Percentiles rank a stretch among this genome's conserved stretches.
Conservation (phyloP, 2,113 vertebrate species). For the Theristicus caerulescens region DNA sequence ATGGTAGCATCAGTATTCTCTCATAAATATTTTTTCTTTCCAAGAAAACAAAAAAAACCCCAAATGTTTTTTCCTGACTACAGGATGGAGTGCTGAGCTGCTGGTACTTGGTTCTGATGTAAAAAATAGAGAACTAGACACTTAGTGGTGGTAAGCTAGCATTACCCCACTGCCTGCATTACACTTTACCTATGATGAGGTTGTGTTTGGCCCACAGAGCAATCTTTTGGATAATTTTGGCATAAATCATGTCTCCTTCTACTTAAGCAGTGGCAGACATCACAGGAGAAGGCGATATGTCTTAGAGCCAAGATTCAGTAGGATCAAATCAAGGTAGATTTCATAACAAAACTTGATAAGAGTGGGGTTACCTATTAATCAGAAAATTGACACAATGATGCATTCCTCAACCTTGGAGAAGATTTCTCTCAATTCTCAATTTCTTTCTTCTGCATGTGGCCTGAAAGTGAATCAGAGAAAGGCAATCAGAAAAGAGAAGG, state of each 20-base stretch:
- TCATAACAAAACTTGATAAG: background rate
- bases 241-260: background rate
- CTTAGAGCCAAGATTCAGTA: background rate
- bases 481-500: background rate
- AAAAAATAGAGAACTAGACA: background rate
- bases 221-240: background rate
- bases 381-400: background rate
- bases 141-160: fast-evolving
- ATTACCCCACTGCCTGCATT: background rate
- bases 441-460: background rate
- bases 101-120: background rate
- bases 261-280: background rate
- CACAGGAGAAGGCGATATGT: background rate
- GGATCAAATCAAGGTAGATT: background rate
- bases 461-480: background rate
- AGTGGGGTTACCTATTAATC: background rate
- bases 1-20: background rate
- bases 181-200: background rate
- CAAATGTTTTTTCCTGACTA: background rate
- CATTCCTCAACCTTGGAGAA: background rate
- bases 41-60: background rate
- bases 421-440: background rate
- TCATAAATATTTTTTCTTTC: background rate
- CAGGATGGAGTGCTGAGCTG: background rate
- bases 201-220: background rate